Evolutionary conservation across 2,113 vertebrate genomes (phyloP), one percentile per base, ranked within the genome.

Genomic region (Dromas ardeola): DNA sequence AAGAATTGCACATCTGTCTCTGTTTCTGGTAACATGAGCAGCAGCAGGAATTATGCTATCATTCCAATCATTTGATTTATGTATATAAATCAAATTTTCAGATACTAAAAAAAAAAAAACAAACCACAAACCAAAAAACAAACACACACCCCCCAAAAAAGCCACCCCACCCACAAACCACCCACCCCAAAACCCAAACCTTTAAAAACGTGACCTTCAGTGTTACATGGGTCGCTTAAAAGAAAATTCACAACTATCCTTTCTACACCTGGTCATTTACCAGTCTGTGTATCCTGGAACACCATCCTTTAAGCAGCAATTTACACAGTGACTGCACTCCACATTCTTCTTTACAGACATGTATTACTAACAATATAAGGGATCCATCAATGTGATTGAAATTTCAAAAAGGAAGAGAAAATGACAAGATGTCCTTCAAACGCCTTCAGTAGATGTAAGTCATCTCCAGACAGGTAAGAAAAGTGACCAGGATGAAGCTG

Each of bases 391-490:
- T 25, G 36, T 30, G 47, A 95, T 6, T 50, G n/a, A 73, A 83
- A 50, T 90, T 70, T 80, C 36, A 81, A n/a, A 67, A 84, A 50
- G 43, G 15, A 81, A 71, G 36, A 81, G 27, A 83, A 96, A 87
- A 63, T 59, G 25, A 63, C 34, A 86, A 74, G 21, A 56, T 34
- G 13, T 43, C 59, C 82, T 86, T 87, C 65, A 47, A 86, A 77
- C 0, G 0, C 10, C 27, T 93, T 63, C 43, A 78, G 11, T 0
- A 70, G 38, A 73, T 47, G 5, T 17, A 78, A 81, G 19, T 42
- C 16, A 84, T 26, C 1, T 20, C n/a, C 80, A 59, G 59, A 89
- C 9, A 87, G 10, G 10, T 55, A 87, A 84, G 52, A 70, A 26
- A 93, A 38, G 12, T 5, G 5, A 66, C 34, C 21, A 70, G 45